Evolutionary conservation across 2,797 vertebrate species (phyloP), one percentile per base, ranked within the genome.

Genomic region (Odontamblyopus lacepedii): DNA sequence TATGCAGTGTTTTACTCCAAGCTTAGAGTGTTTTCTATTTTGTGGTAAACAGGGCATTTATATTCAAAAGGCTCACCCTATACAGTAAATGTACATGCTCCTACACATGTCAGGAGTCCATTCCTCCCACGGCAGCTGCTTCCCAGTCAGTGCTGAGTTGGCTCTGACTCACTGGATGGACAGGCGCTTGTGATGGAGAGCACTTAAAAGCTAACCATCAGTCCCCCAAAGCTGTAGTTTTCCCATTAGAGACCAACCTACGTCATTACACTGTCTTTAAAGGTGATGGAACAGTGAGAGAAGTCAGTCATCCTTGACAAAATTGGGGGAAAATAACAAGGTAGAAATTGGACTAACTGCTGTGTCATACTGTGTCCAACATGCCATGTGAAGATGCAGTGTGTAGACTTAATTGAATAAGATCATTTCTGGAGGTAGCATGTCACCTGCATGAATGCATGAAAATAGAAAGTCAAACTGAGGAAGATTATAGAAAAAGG

Each of bases 51-150:
- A 65, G 13, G 63, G 12, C 23, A 50, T 65, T 66, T 66, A 29
- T 66, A 50, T 66, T 66, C 63, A 48, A 44, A 63, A 29, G 44
- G 23, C 26, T 29, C 15, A 27, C 23, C 1, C 61, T 63, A 29
- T 16, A 66, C 26, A 66, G 11, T 63, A 44, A 44, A 44, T 2
- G 7, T 19, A 50, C 63, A 27, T 6, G 26, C 44, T 29, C 63
- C 63, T 66, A 65, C 63, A 66, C 63, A 66, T 48, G 63, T 66
- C 41, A 65, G n/a, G 63, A 65, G 63, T 48, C n/a, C 38, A 16
- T 48, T 16, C 27, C 63, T 50, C 41, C 12, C 26, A 44, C 16
- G 13, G 7, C 63, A 66, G 26, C 63, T 51, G 26, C n/a, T 64
- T 12, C 8, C 19, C 30, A 38, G 18, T n/a, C 61, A 63, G 1